Evolutionary conservation across 2,888 invertebrate species (phyloP).

Genomic region (Drosophila gaucha): DNA sequence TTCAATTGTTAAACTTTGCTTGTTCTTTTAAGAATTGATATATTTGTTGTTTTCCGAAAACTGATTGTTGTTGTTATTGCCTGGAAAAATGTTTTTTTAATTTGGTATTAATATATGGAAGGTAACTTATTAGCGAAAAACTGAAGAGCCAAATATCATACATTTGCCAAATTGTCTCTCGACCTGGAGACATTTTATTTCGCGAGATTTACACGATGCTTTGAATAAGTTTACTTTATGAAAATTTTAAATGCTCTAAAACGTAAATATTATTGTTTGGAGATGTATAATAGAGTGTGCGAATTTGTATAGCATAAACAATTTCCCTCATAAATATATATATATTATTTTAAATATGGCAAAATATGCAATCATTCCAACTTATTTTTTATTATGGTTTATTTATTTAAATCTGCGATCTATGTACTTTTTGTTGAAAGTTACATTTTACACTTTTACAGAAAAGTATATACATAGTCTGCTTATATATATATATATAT

Average conservation of each 20-base stretch:
- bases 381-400: not conserved
- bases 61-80: conserved; percentile 12
- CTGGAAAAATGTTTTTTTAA: conserved; percentile 11
- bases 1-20: conserved; percentile 43
- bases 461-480: conserved; percentile 3
- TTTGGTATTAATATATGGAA: too few relatives aligned
- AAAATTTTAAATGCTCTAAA: not conserved
- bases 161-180: not conserved
- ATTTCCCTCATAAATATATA: too few relatives aligned
- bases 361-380: not conserved
- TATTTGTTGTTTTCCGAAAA: conserved; percentile 1
- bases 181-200: too few relatives aligned
- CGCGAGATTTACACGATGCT: too few relatives aligned
- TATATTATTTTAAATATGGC: too few relatives aligned
- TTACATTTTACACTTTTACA: not conserved
- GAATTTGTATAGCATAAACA: too few relatives aligned
- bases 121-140: not conserved
- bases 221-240: too few relatives aligned
- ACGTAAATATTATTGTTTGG: not conserved
- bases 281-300: too few relatives aligned
- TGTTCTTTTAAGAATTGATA: conserved; percentile 10
- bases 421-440: not conserved
- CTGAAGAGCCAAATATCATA: not conserved
- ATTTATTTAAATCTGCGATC: not conserved
- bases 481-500: not conserved